phyloP scores from a whole-genome alignment of 2,797 vertebrate species.

The Dermochelys coriacea region DNA sequence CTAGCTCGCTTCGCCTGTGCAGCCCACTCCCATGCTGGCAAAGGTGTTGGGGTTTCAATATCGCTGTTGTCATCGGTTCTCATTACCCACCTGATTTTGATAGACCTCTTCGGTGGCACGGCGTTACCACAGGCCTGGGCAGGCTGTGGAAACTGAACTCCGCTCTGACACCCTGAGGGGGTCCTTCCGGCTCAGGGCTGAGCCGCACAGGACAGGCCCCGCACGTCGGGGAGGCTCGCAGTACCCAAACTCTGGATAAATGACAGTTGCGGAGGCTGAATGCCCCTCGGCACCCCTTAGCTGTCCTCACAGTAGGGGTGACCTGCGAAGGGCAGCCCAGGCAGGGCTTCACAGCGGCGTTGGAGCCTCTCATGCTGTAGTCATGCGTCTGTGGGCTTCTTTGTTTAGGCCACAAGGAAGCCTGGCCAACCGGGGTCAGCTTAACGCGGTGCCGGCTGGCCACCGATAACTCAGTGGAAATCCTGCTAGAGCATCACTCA shows the following conservation, averaged over 20 bases:
- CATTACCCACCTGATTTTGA: not conserved
- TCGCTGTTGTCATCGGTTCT: not conserved
- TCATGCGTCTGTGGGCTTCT: not conserved
- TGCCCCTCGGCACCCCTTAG: not conserved
- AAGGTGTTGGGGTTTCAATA: not conserved
- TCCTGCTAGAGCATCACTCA: not conserved
- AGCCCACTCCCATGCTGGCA: not conserved
- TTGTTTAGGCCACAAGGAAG: not conserved
- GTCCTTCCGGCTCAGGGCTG: not conserved
- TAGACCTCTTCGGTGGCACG: not conserved
- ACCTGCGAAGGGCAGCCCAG: not conserved
- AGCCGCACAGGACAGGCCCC: not conserved
- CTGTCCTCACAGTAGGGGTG: not conserved
- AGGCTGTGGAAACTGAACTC: not conserved
- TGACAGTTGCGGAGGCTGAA: not conserved
- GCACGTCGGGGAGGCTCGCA: not conserved
- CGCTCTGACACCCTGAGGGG: not conserved
- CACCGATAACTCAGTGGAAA: not conserved
- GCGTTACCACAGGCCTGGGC: not conserved
- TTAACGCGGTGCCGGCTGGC: no score
- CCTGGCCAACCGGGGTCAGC: not conserved
- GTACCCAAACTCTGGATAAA: not conserved
- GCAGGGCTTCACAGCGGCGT: not conserved
- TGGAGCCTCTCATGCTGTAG: not conserved
- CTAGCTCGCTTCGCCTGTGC: not conserved